Conservation (phyloP, 2,113 vertebrate species). For the Podarcis muralis region DNA sequence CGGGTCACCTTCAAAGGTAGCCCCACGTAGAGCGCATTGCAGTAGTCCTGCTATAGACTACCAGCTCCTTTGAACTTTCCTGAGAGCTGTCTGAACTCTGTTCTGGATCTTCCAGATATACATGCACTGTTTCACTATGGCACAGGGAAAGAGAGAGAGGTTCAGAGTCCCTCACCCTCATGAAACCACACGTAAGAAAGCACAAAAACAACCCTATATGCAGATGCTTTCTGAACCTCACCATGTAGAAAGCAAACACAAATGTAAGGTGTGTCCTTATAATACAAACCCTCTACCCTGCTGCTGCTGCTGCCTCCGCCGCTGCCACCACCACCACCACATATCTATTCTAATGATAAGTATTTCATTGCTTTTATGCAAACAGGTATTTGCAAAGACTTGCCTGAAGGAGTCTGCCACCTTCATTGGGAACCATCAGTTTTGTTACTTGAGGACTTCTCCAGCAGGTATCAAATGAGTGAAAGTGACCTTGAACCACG, state of each 20-base stretch:
- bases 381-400: background rate
- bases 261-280: background rate
- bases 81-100: background rate
- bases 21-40: no score
- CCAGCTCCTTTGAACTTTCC: background rate
- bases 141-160: background rate
- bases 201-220: background rate
- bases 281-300: background rate
- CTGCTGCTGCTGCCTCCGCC: no score
- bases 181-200: background rate
- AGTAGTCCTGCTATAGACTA: background rate
- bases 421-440: background rate
- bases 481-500: background rate
- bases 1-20: no score
- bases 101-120: background rate
- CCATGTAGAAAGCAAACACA: background rate
- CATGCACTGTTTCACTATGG: conserved; percentile 33
- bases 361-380: background rate
- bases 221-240: background rate
- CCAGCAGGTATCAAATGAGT: background rate
- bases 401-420: background rate
- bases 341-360: background rate
- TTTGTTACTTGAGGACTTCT: background rate
- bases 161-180: background rate
- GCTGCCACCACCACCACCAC: no score